Percentiles rank a stretch among this genome's conserved stretches.
Conservation (phyloP, 1,140 invertebrate genomes). For the Agrypnia vestita region DNA sequence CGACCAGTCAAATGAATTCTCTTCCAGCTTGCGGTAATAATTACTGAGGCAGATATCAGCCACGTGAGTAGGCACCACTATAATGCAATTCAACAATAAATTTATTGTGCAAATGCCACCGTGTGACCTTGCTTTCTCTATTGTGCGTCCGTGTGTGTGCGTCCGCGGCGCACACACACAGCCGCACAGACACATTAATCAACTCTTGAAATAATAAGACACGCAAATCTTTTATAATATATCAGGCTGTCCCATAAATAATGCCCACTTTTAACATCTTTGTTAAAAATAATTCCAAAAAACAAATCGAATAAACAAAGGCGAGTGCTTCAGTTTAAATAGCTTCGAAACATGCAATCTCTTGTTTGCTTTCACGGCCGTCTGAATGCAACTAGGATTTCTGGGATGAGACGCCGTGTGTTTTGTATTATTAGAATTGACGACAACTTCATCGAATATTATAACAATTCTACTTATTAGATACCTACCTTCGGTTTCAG, state of each 20-base stretch:
- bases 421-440: too few relatives aligned
- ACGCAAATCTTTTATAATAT: slow-evolving; percentile 3
- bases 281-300: background rate
- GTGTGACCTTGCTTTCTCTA: slow-evolving; percentile 57
- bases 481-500: too few relatives aligned
- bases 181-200: background rate
- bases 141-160: background rate
- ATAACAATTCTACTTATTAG: too few relatives aligned
- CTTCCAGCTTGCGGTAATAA: too few relatives aligned
- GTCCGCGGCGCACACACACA: background rate
- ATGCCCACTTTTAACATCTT: too few relatives aligned
- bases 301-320: background rate
- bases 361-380: background rate
- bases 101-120: slow-evolving; percentile 37
- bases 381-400: too few relatives aligned
- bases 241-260: too few relatives aligned
- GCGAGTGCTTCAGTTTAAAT: background rate
- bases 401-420: too few relatives aligned
- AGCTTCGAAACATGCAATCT: background rate
- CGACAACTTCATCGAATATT: too few relatives aligned
- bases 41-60: background rate
- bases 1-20: too few relatives aligned
- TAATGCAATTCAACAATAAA: slow-evolving; percentile 12
- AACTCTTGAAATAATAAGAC: slow-evolving; percentile 3
- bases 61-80: background rate